Percentiles rank a stretch among this genome's conserved stretches.
These are phyloP conservation scores for Aleadryas rufinucha DNA, from an alignment of 2,113 vertebrate species.

Conservation along the genomic window DNA sequence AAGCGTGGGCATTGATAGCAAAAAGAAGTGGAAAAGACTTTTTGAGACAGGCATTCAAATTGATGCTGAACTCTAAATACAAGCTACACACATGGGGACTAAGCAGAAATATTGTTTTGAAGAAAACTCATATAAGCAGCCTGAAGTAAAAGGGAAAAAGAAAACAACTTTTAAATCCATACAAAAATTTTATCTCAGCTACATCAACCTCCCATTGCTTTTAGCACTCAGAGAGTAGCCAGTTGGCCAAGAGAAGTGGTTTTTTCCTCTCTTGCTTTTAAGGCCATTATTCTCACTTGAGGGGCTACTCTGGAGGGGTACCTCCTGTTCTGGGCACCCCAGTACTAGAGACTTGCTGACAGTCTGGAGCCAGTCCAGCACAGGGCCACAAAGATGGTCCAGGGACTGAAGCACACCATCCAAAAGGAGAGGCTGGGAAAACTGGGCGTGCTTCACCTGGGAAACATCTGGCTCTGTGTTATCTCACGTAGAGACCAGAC, in stretches of 20 bases:
- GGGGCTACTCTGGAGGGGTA: not conserved
- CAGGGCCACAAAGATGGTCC: not conserved
- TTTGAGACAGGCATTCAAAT: not conserved
- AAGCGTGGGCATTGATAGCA: fast-evolving
- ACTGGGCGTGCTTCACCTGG: not conserved
- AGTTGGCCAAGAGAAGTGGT: not conserved
- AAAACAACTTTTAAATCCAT: not conserved
- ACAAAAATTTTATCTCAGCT: not conserved
- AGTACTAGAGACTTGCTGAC: not conserved
- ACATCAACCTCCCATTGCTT: not conserved
- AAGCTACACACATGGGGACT: not conserved
- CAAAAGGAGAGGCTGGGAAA: not conserved
- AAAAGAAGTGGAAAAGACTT: not conserved
- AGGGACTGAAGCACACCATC: not conserved
- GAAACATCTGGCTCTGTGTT: not conserved
- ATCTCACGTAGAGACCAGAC: not conserved
- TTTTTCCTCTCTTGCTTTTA: not conserved
- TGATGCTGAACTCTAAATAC: not conserved
- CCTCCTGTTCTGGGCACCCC: not conserved
- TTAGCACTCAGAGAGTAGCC: not conserved
- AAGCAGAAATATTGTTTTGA: not conserved
- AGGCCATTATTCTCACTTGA: not conserved
- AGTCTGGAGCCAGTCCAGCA: fast-evolving
- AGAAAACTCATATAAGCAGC: not conserved
- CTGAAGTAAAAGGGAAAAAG: not conserved